A percentile compares a stretch with the other conserved stretches of the same genome.
phyloP scores from a whole-genome alignment of 2,888 invertebrate genomes.

The Himalopsyche kuldschensis region DNA sequence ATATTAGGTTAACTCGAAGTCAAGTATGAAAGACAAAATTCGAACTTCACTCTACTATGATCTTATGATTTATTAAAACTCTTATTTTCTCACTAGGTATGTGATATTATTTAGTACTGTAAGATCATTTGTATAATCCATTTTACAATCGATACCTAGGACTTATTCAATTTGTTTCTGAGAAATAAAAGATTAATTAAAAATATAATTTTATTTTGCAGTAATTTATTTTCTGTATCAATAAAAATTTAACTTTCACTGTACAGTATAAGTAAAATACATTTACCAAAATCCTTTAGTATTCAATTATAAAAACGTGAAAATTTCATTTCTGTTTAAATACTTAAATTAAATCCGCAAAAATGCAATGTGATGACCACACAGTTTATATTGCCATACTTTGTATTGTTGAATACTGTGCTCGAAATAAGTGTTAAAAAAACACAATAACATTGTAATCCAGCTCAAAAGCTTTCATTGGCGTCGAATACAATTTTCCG shows the following conservation, averaged over 20 bases:
- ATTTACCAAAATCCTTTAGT: no score
- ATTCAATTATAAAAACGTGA: not conserved
- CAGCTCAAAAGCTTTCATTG: constrained; percentile 39
- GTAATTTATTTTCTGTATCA: no score
- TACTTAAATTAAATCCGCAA: not conserved
- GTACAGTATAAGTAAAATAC: no score
- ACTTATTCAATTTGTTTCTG: no score
- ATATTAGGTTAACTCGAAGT: constrained; percentile 24
- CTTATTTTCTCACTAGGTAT: not conserved
- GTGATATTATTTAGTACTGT: not conserved
- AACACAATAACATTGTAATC: constrained; percentile 39
- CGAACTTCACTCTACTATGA: not conserved
- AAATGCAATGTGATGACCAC: not conserved
- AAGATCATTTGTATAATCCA: not conserved
- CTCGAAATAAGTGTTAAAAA: constrained; percentile 20
- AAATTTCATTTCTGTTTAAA: not conserved
- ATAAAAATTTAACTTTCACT: no score
- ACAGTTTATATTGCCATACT: not conserved
- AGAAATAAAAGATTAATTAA: no score
- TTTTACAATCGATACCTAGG: no score
- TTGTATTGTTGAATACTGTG: not conserved
- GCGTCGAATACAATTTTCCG: constrained; percentile 62
- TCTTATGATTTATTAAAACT: not conserved
- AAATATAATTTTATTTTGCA: no score
- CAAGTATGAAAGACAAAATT: not conserved